Percentiles rank a stretch among this genome's conserved stretches.
Evolutionary conservation across 2,888 invertebrate species (phyloP).

Genomic region (Dione juno): DNA sequence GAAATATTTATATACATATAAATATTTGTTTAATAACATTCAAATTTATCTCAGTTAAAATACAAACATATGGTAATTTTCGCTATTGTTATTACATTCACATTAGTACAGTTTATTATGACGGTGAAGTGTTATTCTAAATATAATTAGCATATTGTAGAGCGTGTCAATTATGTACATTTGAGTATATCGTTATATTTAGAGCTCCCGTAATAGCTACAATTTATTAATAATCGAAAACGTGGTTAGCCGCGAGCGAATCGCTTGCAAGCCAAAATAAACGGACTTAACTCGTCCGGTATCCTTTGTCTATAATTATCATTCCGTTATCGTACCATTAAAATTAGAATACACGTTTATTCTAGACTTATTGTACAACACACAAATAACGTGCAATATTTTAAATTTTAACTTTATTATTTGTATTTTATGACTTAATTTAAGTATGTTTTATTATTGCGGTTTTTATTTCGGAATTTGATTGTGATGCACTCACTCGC

Average conservation of each 20-base stretch:
- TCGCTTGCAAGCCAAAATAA: slow-evolving; percentile 25
- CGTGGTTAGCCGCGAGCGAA: slow-evolving; percentile 35
- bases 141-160: slow-evolving; percentile 3
- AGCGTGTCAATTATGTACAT: slow-evolving; percentile 27
- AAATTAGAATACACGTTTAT: neutral
- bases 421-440: neutral
- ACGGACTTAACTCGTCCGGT: slow-evolving; percentile 2
- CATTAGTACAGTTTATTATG: neutral
- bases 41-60: neutral
- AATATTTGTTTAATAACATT: too few species aligned
- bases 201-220: slow-evolving; percentile 28
- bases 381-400: neutral
- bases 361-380: neutral
- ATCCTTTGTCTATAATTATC: slow-evolving; percentile 7
- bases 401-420: neutral
- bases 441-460: neutral
- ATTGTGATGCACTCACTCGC: slow-evolving; percentile 1
- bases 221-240: slow-evolving; percentile 36
- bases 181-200: slow-evolving; percentile 25
- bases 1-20: too few species aligned
- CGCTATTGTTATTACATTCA: neutral
- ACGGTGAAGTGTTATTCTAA: slow-evolving; percentile 5
- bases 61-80: too few species aligned
- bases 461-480: slow-evolving; percentile 4
- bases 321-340: slow-evolving; percentile 6